phyloP scores from a whole-genome alignment of 2,888 invertebrate genomes.

The Rotaria macrura region DNA sequence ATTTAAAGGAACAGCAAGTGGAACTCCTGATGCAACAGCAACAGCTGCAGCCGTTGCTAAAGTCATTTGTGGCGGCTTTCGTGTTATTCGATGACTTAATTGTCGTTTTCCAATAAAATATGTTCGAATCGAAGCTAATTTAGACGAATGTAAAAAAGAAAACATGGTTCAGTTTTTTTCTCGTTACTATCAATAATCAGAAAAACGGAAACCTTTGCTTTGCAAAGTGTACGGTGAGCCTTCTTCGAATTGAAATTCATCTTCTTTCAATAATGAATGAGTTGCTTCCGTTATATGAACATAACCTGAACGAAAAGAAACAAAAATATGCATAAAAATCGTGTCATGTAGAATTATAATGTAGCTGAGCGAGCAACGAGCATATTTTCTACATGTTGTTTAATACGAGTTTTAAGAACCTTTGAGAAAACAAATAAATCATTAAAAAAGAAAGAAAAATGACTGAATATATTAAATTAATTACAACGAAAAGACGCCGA shows the following conservation, averaged over 20 bases:
- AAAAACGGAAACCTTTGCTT: not conserved
- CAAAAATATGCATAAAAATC: not conserved
- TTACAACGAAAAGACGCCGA: too few species aligned
- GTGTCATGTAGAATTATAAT: too few species aligned
- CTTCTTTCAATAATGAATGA: not conserved
- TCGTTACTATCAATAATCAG: too few species aligned
- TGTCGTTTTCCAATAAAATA: not conserved
- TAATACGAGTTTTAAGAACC: too few species aligned
- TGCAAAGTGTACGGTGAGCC: not conserved
- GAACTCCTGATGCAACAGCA: not conserved
- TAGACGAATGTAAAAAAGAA: too few species aligned
- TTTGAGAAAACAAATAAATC: too few species aligned
- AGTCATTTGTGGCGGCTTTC: not conserved
- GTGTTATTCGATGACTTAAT: slow-evolving; percentile 12
- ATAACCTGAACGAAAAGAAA: not conserved
- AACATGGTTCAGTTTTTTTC: too few species aligned
- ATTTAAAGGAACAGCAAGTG: not conserved
- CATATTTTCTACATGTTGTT: too few species aligned
- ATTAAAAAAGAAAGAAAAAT: too few species aligned
- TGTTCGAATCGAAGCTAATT: not conserved
- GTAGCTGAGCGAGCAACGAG: too few species aligned
- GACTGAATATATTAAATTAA: too few species aligned
- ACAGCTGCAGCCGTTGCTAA: not conserved
- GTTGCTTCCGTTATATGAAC: not conserved
- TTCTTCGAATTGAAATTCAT: slow-evolving; percentile 3